phyloP scores from a whole-genome alignment of 2,888 invertebrate genomes.

The Thalpophila matura region DNA sequence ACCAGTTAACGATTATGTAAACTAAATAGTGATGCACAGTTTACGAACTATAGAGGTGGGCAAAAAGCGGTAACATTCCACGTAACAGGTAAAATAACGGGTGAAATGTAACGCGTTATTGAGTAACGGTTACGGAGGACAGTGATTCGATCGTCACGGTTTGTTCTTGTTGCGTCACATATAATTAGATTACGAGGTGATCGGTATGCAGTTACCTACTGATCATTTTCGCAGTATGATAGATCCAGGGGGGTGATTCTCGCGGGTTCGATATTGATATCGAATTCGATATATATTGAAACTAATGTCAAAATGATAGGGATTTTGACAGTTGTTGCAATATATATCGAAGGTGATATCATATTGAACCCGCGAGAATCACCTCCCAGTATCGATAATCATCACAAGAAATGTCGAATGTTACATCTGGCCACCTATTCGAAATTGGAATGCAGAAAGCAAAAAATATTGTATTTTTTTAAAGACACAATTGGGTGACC shows the following conservation, averaged over 20 bases:
- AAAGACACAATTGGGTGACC: background rate
- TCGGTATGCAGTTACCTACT: conserved; percentile 41
- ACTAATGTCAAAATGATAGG: too few relatives aligned
- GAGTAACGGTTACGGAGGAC: conserved; percentile 73
- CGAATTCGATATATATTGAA: too few relatives aligned
- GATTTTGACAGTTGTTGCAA: too few relatives aligned
- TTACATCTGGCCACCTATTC: conserved; percentile 1
- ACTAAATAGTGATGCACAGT: conserved; percentile 53
- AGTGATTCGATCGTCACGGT: conserved; percentile 67
- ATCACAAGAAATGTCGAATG: conserved; percentile 1
- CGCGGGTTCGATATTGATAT: too few relatives aligned
- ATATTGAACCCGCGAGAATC: too few relatives aligned
- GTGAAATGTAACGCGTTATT: conserved; percentile 73
- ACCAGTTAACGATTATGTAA: conserved; percentile 57
- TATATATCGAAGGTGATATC: too few relatives aligned
- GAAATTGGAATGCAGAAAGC: conserved; percentile 5
- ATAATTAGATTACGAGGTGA: conserved; percentile 58
- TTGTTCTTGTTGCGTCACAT: conserved; percentile 62
- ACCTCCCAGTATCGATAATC: too few relatives aligned
- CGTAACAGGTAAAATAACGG: conserved; percentile 61
- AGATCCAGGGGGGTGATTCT: too few relatives aligned
- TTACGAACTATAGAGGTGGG: conserved; percentile 18
- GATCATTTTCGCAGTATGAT: conserved; percentile 19
- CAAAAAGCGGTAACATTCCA: conserved; percentile 50
- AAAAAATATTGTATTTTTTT: background rate